A percentile compares a stretch with the other conserved stretches of the same genome.
Evolutionary conservation across 2,113 vertebrate genomes (phyloP).

Genomic region (Apodemus sylvaticus): DNA sequence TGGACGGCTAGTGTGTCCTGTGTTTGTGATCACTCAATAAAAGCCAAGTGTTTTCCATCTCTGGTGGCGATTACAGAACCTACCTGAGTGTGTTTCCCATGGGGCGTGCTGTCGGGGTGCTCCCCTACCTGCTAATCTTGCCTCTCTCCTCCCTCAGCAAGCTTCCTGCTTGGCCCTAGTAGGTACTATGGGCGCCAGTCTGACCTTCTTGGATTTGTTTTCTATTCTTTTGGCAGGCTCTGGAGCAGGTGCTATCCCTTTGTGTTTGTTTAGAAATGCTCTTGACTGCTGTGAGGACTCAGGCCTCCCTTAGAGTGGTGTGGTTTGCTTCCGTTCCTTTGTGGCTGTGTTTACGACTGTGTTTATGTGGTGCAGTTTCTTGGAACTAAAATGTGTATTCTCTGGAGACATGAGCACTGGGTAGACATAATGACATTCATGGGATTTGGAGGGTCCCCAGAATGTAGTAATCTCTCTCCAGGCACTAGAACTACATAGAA

Average conservation of each 20-base stretch:
- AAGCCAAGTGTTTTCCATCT: not conserved
- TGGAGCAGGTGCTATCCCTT: slow-evolving; percentile 24
- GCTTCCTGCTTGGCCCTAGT: not conserved
- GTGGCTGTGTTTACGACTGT: slow-evolving; percentile 54
- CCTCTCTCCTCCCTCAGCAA: not conserved
- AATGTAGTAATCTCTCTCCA: slow-evolving; percentile 16
- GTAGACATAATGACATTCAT: slow-evolving; percentile 57
- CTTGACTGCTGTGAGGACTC: not conserved
- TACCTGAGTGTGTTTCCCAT: not conserved
- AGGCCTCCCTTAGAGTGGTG: not conserved
- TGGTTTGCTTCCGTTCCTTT: slow-evolving; percentile 52
- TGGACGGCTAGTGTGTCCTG: not conserved
- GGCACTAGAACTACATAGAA: not conserved
- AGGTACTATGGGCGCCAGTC: not conserved
- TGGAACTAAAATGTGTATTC: slow-evolving; percentile 47
- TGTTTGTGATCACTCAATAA: not conserved
- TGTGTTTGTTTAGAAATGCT: slow-evolving; percentile 63
- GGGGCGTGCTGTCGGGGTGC: not conserved
- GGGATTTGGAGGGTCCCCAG: slow-evolving; percentile 43
- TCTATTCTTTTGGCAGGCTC: slow-evolving; percentile 55
- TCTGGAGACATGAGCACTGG: slow-evolving; percentile 25
- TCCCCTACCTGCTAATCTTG: not conserved
- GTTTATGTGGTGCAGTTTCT: not conserved
- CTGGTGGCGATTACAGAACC: not conserved
- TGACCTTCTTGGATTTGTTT: slow-evolving; percentile 54